These are phyloP conservation scores for Pimephales promelas DNA, from an alignment of 2,113 vertebrate genomes.

Conservation along the genomic window DNA sequence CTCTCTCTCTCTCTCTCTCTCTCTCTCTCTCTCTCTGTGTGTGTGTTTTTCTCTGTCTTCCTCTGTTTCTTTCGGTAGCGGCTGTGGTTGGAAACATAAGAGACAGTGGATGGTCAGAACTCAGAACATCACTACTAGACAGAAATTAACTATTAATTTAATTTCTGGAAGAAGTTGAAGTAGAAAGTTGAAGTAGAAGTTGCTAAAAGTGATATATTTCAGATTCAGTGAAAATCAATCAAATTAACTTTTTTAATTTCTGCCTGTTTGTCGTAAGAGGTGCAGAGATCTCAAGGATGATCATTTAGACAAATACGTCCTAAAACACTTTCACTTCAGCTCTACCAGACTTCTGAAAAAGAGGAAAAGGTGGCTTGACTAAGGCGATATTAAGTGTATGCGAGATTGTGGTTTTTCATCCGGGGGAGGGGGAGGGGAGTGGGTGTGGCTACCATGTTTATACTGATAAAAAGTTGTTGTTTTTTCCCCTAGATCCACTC, in stretches of 20 bases:
- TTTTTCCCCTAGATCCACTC: not conserved
- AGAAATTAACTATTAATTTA: not conserved
- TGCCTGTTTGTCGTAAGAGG: not conserved
- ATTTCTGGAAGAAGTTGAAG: no score
- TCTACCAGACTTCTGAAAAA: constrained; percentile 35
- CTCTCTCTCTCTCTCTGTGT: not conserved
- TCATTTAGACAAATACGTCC: not conserved
- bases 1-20: not conserved
- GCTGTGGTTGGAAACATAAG: constrained; percentile 35
- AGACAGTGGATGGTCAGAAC: constrained; percentile 16
- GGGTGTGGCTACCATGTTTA: not conserved
- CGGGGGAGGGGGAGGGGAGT: not conserved
- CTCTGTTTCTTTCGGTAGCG: not conserved
- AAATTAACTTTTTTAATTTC: not conserved
- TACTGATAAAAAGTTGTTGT: not conserved
- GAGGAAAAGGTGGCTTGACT: not conserved
- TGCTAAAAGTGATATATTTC: not conserved
- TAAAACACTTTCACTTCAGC: constrained; percentile 33
- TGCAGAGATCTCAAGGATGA: not conserved
- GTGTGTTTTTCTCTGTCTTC: constrained; percentile 20
- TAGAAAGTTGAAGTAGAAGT: no score
- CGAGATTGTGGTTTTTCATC: not conserved
- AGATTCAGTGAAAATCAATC: not conserved
- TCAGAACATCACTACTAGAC: constrained; percentile 65
- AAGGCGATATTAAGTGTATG: not conserved